Conservation (phyloP, 2,113 vertebrate genomes). For the Engraulis encrasicolus region DNA sequence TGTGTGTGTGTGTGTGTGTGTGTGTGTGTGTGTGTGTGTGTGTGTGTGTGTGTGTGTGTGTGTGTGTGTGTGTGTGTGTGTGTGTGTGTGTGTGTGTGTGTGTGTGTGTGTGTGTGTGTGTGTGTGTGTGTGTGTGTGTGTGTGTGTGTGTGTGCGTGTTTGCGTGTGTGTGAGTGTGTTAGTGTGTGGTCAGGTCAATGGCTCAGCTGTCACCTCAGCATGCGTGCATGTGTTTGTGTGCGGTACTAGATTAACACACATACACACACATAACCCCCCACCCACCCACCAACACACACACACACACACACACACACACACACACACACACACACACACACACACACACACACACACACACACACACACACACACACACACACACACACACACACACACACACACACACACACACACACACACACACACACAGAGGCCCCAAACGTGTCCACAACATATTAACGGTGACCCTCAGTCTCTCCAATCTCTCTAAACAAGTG, state of each 20-base stretch:
- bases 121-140: not conserved
- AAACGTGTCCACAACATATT: conserved; percentile 8
- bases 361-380: not conserved
- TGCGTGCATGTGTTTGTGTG: conserved; percentile 18
- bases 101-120: not conserved
- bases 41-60: not conserved
- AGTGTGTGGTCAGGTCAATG: conserved; percentile 17
- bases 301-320: not conserved
- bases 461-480: conserved; percentile 1
- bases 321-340: conserved; percentile 20
- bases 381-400: not conserved
- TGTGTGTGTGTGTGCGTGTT: conserved; percentile 3
- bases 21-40: too few relatives aligned
- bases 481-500: not conserved
- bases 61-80: conserved; percentile 18
- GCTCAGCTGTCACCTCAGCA: conserved; percentile 2
- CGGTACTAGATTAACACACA: not conserved
- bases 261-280: not conserved
- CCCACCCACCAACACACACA: not conserved
- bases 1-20: not conserved
- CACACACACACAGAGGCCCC: not conserved
- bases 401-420: not conserved
- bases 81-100: not conserved
- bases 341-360: not conserved
- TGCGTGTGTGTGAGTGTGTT: conserved; percentile 1